A percentile compares a stretch with the other conserved stretches of the same genome.
Conservation (phyloP, 2,888 invertebrate species). For the Drosophila quasianomalipes region DNA sequence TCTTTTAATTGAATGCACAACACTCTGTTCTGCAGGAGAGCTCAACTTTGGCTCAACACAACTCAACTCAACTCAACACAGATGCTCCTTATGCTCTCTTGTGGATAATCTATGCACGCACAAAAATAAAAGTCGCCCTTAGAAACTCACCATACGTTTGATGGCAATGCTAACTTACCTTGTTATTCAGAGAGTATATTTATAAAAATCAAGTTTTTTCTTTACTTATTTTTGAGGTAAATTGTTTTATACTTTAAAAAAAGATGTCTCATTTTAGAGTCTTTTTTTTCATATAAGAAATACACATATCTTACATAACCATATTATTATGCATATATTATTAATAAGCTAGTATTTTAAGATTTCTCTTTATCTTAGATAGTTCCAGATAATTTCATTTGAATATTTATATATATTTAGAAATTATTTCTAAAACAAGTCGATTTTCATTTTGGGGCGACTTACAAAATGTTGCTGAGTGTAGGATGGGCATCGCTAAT, state of each 20-base stretch:
- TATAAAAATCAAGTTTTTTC: too few relatives aligned
- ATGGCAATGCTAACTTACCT: background rate
- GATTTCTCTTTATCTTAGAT: too few relatives aligned
- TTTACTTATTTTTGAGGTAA: too few relatives aligned
- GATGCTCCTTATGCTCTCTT: background rate
- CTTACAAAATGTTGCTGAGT: background rate
- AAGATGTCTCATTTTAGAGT: too few relatives aligned
- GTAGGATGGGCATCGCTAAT: conserved; percentile 19
- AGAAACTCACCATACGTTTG: background rate
- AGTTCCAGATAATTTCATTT: too few relatives aligned
- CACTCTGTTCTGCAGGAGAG: background rate
- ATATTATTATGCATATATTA: too few relatives aligned
- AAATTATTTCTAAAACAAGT: background rate
- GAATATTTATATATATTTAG: background rate
- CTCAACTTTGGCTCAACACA: background rate
- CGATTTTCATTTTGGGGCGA: background rate
- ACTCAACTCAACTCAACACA: background rate
- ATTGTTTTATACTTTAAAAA: too few relatives aligned
- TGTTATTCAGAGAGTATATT: too few relatives aligned
- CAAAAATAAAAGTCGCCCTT: background rate
- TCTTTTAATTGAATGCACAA: background rate
- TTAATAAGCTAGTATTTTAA: background rate
- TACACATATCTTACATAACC: too few relatives aligned
- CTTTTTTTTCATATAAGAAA: too few relatives aligned
- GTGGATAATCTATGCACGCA: background rate